Conservation (phyloP, 2,888 invertebrate genomes). For the Cerceris rybyensis region DNA sequence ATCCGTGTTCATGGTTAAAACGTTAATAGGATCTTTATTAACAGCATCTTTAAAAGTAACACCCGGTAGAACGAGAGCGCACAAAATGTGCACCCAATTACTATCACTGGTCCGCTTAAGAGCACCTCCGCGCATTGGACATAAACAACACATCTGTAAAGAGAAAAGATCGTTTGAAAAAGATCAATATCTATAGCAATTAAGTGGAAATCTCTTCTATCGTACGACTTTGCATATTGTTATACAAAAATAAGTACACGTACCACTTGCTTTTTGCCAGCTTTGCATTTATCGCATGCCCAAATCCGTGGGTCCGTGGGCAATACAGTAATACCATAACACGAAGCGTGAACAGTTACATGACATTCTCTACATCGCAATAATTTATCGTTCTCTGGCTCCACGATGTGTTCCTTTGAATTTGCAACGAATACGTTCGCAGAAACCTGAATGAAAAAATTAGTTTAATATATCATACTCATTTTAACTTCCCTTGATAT, state of each 20-base stretch:
- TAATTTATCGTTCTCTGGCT: constrained; percentile 80
- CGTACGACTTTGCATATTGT: not conserved
- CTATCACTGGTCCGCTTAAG: constrained; percentile 86
- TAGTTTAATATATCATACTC: not conserved
- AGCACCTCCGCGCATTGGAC: constrained; percentile 85
- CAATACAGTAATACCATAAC: constrained; percentile 80
- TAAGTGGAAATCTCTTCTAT: no score
- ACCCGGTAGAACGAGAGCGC: constrained; percentile 86
- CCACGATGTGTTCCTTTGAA: constrained; percentile 77
- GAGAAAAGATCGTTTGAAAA: not conserved
- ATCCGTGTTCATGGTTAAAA: constrained; percentile 71
- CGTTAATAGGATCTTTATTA: constrained; percentile 79
- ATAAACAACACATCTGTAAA: constrained; percentile 83
- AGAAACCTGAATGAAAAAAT: constrained; percentile 69
- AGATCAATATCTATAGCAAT: no score
- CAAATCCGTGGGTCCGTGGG: constrained; percentile 78
- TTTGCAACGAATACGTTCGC: constrained; percentile 78
- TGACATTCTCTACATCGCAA: constrained; percentile 84
- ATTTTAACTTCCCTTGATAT: no score
- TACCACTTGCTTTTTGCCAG: constrained; percentile 77
- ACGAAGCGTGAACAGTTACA: constrained; percentile 84
- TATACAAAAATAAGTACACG: constrained; percentile 52
- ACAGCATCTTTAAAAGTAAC: constrained; percentile 83
- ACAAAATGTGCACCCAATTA: constrained; percentile 87
- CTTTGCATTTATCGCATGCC: constrained; percentile 81